A percentile compares a stretch with the other conserved stretches of the same genome.
Conservation (phyloP, 2,888 invertebrate genomes). For the Ochropleura plecta region DNA sequence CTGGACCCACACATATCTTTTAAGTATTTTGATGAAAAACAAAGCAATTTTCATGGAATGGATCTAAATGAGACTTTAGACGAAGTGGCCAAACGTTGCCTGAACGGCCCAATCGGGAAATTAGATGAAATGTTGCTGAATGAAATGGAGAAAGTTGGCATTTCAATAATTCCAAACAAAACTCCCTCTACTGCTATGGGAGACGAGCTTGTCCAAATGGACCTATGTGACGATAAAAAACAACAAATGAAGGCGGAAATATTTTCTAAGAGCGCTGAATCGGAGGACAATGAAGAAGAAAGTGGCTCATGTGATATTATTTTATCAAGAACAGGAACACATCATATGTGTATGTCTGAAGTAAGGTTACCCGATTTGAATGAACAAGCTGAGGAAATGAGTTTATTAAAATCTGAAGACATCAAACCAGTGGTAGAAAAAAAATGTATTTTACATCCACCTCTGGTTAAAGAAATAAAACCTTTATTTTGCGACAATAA, state of each 20-base stretch:
- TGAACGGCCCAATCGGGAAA: conserved; percentile 64
- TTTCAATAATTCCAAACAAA: conserved; percentile 1
- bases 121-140: conserved; percentile 71
- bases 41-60: not conserved
- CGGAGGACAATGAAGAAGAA: not conserved
- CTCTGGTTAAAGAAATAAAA: conserved; percentile 40
- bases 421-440: not conserved
- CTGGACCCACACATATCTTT: not conserved
- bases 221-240: not conserved
- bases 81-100: conserved; percentile 70
- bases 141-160: conserved; percentile 69
- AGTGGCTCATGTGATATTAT: not conserved
- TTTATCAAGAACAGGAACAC: not conserved
- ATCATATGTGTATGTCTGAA: not conserved
- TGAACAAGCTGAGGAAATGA: not conserved
- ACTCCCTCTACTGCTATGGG: not conserved
- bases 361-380: not conserved
- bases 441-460: conserved; percentile 3
- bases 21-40: not conserved
- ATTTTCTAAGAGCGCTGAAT: not conserved
- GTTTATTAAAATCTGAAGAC: not conserved
- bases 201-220: conserved; percentile 34
- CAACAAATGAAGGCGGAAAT: not conserved
- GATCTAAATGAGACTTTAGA: conserved; percentile 56
- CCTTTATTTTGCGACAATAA: not conserved